These are phyloP conservation scores for Gambusia holbrooki DNA, from an alignment of 2,113 vertebrate species.

Conservation along the genomic window DNA sequence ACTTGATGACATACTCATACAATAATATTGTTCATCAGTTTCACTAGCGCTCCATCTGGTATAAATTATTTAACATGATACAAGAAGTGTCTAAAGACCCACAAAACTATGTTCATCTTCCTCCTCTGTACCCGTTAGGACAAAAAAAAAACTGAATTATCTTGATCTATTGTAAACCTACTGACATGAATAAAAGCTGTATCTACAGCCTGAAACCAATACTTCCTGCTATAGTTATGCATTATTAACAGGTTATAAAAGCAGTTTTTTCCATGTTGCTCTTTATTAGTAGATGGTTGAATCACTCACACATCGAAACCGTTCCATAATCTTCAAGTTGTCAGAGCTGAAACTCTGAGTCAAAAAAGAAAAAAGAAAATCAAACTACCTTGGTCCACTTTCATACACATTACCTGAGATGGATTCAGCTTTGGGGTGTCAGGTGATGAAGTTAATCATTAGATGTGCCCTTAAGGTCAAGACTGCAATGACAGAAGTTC, in stretches of 20 bases:
- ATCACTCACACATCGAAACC: not conserved
- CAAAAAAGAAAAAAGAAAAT: not conserved
- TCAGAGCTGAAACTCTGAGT: not conserved
- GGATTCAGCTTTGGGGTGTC: not conserved
- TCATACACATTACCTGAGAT: not conserved
- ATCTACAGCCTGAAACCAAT: not conserved
- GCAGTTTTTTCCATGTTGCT: not conserved
- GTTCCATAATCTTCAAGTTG: too few relatives aligned
- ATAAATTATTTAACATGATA: too few relatives aligned
- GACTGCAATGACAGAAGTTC: too few relatives aligned
- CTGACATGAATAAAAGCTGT: not conserved
- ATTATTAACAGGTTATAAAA: not conserved
- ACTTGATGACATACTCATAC: too few relatives aligned
- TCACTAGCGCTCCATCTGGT: too few relatives aligned
- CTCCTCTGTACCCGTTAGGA: too few relatives aligned
- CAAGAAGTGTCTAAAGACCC: too few relatives aligned
- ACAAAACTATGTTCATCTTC: too few relatives aligned
- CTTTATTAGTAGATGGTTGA: not conserved
- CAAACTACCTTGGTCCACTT: not conserved
- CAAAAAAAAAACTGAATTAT: too few relatives aligned
- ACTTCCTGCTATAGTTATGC: not conserved
- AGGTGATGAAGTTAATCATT: not conserved
- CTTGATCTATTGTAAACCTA: too few relatives aligned
- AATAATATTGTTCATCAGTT: too few relatives aligned
- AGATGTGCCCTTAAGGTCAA: not conserved